Evolutionary conservation across 1,140 invertebrate species (phyloP), one percentile per base, ranked within the genome.

Genomic region (Notospermus geniculatus): DNA sequence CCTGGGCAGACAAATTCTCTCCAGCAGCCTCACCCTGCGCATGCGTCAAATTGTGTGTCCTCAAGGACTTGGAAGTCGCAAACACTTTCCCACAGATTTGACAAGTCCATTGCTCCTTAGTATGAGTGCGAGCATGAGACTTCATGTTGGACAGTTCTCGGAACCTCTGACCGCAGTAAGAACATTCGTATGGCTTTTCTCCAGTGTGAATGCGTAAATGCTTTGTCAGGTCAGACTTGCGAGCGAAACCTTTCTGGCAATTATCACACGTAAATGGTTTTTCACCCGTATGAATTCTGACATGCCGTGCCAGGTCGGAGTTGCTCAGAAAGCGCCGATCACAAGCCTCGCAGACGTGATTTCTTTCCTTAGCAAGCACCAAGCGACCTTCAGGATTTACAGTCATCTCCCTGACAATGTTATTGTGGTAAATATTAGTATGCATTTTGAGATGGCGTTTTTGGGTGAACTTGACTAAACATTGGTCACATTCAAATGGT

Each of bases 211-310:
- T 55, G 7, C 28, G 19, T n/a, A 27, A 27, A 41, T 66, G 65
- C 77, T 92, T 92, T 72, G 92, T 90, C 23, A 93, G 81, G 79
- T 93, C 91, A 73, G 92, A 90, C 79, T 91, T 92, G 2, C 90
- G 92, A 71, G 92, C 91, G 76, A 93, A 93, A 1, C 90, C 91
- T 77, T 94, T 94, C 60, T 88, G 91, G 78, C 91, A 93, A 50
- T 88, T 89, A 84, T 92, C 90, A 76, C 91, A 93, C 29, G 87
- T 87, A 71, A 91, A 93, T 17, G 91, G 91, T 75, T 92, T 90
- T 76, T 93, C 91, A 0, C 91, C 91, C 2, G 90, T 91, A 68
- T 85, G 90, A 70, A 93, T 39, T 28, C 59, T 23, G 22, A 56
- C 57, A 54, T 72, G 71, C n/a, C 32, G 29, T 19, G 41, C 62